phyloP scores from a whole-genome alignment of 2,797 vertebrate genomes.

The Rhinatrema bivittatum region DNA sequence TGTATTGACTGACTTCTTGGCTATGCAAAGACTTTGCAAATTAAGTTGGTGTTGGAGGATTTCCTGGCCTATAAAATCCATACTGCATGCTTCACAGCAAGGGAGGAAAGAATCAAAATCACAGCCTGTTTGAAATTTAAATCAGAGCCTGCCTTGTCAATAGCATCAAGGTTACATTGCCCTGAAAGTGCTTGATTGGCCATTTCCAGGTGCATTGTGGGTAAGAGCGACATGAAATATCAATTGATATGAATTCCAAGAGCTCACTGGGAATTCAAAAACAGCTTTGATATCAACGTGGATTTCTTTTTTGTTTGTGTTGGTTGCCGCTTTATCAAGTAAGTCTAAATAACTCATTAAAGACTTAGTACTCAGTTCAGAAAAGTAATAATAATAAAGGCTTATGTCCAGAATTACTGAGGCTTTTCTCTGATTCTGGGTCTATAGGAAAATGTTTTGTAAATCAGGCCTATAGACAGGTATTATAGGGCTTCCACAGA shows the following conservation, averaged over 20 bases:
- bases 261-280: too few species aligned
- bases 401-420: too few species aligned
- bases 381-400: too few species aligned
- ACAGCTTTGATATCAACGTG: too few species aligned
- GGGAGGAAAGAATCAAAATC: conserved; percentile 47
- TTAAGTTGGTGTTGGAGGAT: conserved; percentile 33
- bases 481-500: too few species aligned
- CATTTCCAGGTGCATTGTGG: not conserved
- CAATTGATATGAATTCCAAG: conserved; percentile 5
- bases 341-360: too few species aligned
- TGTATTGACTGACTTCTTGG: conserved; percentile 58
- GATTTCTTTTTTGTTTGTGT: too few species aligned
- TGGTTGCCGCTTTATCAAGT: too few species aligned
- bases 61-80: conserved; percentile 60
- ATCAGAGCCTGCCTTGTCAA: conserved; percentile 53
- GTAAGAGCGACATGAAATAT: conserved; percentile 28
- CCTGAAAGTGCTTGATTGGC: conserved; percentile 31
- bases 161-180: conserved; percentile 40
- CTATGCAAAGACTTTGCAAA: conserved; percentile 55
- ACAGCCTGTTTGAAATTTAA: conserved; percentile 64
- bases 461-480: too few species aligned
- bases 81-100: conserved; percentile 52
- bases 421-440: too few species aligned
- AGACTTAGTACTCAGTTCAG: too few species aligned
- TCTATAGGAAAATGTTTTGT: too few species aligned